phyloP scores from a whole-genome alignment of 2,888 invertebrate genomes.

The Gastrophysa polygoni region DNA sequence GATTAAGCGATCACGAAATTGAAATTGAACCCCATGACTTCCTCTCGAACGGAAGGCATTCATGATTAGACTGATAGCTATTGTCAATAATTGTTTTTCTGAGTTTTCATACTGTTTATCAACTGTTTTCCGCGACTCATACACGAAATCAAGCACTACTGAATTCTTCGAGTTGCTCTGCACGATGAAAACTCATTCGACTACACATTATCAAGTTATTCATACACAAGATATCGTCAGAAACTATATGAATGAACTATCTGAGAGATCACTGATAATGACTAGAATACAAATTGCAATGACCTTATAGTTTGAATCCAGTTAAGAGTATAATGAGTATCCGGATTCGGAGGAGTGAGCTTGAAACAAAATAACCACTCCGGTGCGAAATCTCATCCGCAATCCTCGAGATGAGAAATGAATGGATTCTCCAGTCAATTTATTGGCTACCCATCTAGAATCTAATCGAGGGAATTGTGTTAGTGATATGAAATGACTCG shows the following conservation, averaged over 20 bases:
- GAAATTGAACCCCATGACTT: too few relatives aligned
- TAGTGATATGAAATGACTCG: constrained; percentile 58
- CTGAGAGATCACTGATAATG: not conserved
- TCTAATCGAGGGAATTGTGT: constrained; percentile 59
- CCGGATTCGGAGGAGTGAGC: constrained; percentile 38
- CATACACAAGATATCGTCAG: not conserved
- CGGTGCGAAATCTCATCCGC: constrained; percentile 53
- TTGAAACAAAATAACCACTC: constrained; percentile 51
- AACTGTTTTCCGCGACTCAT: too few relatives aligned
- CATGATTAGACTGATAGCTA: too few relatives aligned
- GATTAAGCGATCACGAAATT: too few relatives aligned
- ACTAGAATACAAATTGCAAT: not conserved
- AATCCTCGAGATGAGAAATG: constrained; percentile 56
- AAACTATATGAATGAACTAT: not conserved
- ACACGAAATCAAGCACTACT: too few relatives aligned
- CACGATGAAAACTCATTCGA: too few relatives aligned
- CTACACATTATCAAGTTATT: too few relatives aligned
- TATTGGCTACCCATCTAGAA: constrained; percentile 59
- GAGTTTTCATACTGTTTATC: too few relatives aligned
- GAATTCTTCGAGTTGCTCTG: too few relatives aligned
- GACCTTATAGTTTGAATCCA: not conserved
- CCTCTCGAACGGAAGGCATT: too few relatives aligned
- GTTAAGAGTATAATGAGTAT: constrained; percentile 7
- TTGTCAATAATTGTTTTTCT: too few relatives aligned
- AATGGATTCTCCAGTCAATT: constrained; percentile 58